Conservation (phyloP, 2,888 invertebrate species). For the Drosophila antonietae region DNA sequence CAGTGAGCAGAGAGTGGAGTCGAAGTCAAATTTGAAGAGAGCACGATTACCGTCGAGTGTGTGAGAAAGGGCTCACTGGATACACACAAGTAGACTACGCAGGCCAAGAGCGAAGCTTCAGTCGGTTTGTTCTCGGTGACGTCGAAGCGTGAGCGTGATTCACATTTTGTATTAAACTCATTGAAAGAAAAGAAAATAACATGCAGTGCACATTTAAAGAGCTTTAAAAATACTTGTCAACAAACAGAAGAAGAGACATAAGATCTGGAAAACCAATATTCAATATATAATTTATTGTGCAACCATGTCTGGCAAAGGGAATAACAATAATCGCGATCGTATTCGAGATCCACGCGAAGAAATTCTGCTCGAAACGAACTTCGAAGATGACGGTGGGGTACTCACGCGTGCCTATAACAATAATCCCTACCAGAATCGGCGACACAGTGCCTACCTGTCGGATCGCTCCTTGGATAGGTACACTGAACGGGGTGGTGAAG, state of each 20-base stretch:
- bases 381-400: constrained; percentile 84
- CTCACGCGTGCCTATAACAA: constrained; percentile 84
- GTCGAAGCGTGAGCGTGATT: constrained; percentile 43
- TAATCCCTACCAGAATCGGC: constrained; percentile 80
- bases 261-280: constrained; percentile 33
- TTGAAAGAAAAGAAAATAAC: constrained; percentile 37
- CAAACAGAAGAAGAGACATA: not conserved
- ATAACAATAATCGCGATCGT: constrained; percentile 81
- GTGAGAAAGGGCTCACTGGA: constrained; percentile 49
- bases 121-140: constrained; percentile 28
- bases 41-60: constrained; percentile 28
- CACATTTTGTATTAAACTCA: constrained; percentile 36
- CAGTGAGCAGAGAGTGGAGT: constrained; percentile 23
- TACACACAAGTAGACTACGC: constrained; percentile 31
- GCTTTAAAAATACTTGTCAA: constrained; percentile 25
- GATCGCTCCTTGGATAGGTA: constrained; percentile 84
- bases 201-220: constrained; percentile 25
- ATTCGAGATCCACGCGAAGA: constrained; percentile 84
- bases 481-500: constrained; percentile 83
- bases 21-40: constrained; percentile 15
- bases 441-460: constrained; percentile 81
- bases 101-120: constrained; percentile 30
- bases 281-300: constrained; percentile 44
- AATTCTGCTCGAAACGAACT: constrained; percentile 85
- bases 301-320: constrained; percentile 70